Percentiles rank a stretch among this genome's conserved stretches.
Evolutionary conservation across 2,888 invertebrate genomes (phyloP).

Genomic region (Tetropium fuscum): DNA sequence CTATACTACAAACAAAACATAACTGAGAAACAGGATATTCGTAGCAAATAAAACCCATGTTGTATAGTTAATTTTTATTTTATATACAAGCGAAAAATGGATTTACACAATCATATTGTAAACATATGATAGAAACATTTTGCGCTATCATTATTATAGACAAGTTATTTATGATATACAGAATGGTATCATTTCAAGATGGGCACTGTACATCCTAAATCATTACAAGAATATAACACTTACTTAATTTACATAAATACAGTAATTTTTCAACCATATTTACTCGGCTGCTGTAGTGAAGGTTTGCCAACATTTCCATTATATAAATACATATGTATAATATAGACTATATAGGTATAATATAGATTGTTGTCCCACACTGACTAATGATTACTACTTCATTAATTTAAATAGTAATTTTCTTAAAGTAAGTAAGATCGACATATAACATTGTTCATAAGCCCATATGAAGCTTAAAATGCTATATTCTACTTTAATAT

Average conservation of each 20-base stretch:
- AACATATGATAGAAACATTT: conserved; percentile 34
- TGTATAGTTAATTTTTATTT: conserved; percentile 41
- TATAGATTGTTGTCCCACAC: background rate
- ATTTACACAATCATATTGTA: conserved; percentile 21
- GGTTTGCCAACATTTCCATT: conserved; percentile 69
- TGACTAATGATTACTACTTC: too few relatives aligned
- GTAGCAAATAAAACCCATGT: conserved; percentile 44
- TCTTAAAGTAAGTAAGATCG: background rate
- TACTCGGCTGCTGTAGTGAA: conserved; percentile 66
- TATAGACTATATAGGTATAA: background rate
- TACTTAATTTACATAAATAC: conserved; percentile 20
- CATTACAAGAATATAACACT: conserved; percentile 45
- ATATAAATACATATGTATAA: conserved; percentile 34
- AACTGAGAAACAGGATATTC: conserved; percentile 31
- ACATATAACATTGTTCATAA: background rate
- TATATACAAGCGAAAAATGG: conserved; percentile 38
- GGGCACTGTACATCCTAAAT: conserved; percentile 6
- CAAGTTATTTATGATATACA: background rate
- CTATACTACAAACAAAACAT: conserved; percentile 56
- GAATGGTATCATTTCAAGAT: conserved; percentile 1
- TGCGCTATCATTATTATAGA: conserved; percentile 27
- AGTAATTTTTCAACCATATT: background rate
- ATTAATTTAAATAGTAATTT: too few relatives aligned
- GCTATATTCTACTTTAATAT: background rate
- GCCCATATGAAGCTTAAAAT: conserved; percentile 5